Evolutionary conservation across 2,888 invertebrate species (phyloP).

Genomic region (Chloromyia formosa): DNA sequence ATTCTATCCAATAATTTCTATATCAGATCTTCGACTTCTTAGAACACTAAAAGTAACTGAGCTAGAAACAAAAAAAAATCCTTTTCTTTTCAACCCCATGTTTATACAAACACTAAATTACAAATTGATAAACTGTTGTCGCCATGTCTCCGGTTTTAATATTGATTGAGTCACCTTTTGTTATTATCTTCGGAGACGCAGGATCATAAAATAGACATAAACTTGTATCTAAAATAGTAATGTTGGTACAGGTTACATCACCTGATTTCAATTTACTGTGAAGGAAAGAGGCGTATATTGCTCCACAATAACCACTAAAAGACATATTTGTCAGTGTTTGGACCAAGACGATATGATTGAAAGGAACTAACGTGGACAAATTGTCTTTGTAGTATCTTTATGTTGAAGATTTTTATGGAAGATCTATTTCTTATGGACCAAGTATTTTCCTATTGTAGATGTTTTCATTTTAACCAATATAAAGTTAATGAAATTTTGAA

Average conservation of each 20-base stretch:
- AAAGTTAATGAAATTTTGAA: too few relatives aligned
- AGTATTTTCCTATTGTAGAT: too few relatives aligned
- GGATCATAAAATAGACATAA: constrained; percentile 36
- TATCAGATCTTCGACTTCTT: background rate
- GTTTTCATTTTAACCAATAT: too few relatives aligned
- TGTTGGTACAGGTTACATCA: constrained; percentile 23
- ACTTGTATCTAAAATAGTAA: constrained; percentile 8
- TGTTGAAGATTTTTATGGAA: too few relatives aligned
- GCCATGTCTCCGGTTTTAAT: constrained; percentile 28
- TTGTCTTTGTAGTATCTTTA: too few relatives aligned
- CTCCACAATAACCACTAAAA: constrained; percentile 19
- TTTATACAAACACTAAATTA: background rate
- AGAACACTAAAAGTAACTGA: background rate
- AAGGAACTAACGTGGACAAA: too few relatives aligned
- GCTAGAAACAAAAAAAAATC: background rate
- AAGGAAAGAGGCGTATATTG: constrained; percentile 8
- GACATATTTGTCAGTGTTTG: constrained; percentile 1
- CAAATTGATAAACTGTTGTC: constrained; percentile 39
- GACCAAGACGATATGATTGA: background rate
- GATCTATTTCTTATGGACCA: too few relatives aligned
- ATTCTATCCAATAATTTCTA: background rate
- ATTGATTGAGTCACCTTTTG: constrained; percentile 39
- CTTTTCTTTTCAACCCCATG: background rate
- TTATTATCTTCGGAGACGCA: constrained; percentile 22
- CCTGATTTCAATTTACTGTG: constrained; percentile 18